These are phyloP conservation scores for Bos javanicus DNA, from an alignment of 2,113 vertebrate species.

Conservation along the genomic window DNA sequence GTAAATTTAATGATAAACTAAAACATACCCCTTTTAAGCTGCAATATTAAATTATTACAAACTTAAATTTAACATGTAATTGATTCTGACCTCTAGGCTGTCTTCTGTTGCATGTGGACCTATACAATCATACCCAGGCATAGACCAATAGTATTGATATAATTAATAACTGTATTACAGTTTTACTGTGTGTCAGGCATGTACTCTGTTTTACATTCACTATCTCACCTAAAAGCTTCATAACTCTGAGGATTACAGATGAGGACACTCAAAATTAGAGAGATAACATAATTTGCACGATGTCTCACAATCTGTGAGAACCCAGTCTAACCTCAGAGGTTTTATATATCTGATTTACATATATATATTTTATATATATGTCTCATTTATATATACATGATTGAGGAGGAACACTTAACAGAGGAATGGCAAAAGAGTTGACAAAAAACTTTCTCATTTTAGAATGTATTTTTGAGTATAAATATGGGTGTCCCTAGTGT, in stretches of 20 bases:
- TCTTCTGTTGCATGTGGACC: not conserved
- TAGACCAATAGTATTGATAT: not conserved
- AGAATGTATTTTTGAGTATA: conserved; percentile 11
- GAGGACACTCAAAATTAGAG: not conserved
- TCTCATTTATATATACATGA: not conserved
- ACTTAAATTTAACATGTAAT: not conserved
- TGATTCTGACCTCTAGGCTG: not conserved
- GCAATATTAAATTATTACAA: conserved; percentile 12
- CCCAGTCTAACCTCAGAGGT: not conserved
- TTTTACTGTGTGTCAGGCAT: not conserved
- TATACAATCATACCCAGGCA: not conserved
- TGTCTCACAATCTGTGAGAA: not conserved
- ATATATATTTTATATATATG: not conserved
- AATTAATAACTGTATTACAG: not conserved
- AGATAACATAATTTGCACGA: not conserved
- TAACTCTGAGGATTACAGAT: not conserved
- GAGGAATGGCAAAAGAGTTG: conserved; percentile 24
- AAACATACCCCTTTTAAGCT: not conserved
- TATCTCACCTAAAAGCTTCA: not conserved
- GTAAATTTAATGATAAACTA: conserved; percentile 28
- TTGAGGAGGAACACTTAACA: not conserved
- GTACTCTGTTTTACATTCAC: not conserved
- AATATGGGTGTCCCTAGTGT: not conserved
- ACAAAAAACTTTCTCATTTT: not conserved
- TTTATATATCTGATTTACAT: not conserved